These are phyloP conservation scores for Plebejus melissa DNA, from an alignment of 2,888 invertebrate species.

Conservation along the genomic window DNA sequence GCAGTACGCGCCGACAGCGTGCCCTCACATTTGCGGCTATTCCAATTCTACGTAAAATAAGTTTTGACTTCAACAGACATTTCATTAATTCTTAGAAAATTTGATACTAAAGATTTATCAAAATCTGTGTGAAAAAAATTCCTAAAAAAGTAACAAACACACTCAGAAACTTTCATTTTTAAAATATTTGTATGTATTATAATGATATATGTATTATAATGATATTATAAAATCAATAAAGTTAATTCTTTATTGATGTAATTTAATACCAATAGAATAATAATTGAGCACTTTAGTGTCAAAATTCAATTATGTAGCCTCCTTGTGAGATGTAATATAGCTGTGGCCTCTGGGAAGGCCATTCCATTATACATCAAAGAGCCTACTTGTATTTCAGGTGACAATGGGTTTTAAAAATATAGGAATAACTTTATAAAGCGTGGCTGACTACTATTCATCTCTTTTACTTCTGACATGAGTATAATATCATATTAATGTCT, in stretches of 20 bases:
- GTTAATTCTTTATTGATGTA: background rate
- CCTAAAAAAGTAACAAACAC: too few relatives aligned
- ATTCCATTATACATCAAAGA: slow-evolving; percentile 15
- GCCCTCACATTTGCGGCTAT: slow-evolving; percentile 33
- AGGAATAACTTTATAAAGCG: background rate
- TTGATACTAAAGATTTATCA: too few relatives aligned
- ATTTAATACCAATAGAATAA: background rate
- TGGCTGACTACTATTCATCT: background rate
- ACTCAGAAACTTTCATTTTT: too few relatives aligned
- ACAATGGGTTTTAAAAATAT: background rate
- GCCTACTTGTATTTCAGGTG: background rate
- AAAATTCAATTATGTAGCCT: background rate
- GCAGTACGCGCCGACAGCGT: slow-evolving; percentile 38
- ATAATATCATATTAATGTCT: background rate
- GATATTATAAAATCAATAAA: background rate
- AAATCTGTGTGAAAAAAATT: too few relatives aligned
- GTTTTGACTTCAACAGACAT: background rate
- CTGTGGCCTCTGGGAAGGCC: background rate
- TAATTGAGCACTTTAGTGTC: background rate
- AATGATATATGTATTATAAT: too few relatives aligned
- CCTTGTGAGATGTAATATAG: background rate
- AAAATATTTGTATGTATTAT: too few relatives aligned
- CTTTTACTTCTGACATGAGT: background rate
- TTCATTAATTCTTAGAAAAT: background rate
- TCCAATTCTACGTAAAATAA: too few relatives aligned